Percentiles rank a stretch among this genome's conserved stretches.
phyloP scores from a whole-genome alignment of 2,113 vertebrate genomes.

The Acanthochromis polyacanthus region DNA sequence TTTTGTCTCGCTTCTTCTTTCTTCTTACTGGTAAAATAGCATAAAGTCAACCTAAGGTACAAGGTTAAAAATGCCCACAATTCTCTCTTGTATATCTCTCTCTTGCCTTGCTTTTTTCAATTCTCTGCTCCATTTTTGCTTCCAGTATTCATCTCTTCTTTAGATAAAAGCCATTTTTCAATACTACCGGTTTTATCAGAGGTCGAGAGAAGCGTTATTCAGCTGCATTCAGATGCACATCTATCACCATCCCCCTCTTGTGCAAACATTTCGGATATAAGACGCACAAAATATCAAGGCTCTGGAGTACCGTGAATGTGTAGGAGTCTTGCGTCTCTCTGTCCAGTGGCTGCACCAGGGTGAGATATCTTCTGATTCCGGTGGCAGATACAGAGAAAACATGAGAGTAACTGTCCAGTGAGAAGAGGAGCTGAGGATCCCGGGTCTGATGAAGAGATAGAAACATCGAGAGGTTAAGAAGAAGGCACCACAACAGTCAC shows the following conservation, averaged over 20 bases:
- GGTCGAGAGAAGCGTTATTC: conserved; percentile 14
- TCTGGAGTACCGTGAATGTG: conserved; percentile 89
- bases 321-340: conserved; percentile 93
- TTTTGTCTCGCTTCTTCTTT: neutral
- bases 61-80: neutral
- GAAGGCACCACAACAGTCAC: neutral
- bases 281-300: neutral
- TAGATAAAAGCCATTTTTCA: conserved; percentile 5
- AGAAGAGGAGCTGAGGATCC: conserved; percentile 92
- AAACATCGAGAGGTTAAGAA: neutral
- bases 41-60: neutral
- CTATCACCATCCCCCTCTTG: neutral
- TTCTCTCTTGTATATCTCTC: no score
- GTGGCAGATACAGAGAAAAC: conserved; percentile 89
- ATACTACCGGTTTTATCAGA: conserved; percentile 1
- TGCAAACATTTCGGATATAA: neutral
- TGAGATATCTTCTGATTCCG: conserved; percentile 93
- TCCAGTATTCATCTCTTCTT: neutral
- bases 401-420: conserved; percentile 88
- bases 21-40: neutral
- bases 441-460: conserved; percentile 85
- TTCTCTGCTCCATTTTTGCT: neutral
- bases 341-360: conserved; percentile 92
- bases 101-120: neutral
- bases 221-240: conserved; percentile 38